Conservation (phyloP, 1,140 invertebrate species). For the Procambarus virginalis region DNA sequence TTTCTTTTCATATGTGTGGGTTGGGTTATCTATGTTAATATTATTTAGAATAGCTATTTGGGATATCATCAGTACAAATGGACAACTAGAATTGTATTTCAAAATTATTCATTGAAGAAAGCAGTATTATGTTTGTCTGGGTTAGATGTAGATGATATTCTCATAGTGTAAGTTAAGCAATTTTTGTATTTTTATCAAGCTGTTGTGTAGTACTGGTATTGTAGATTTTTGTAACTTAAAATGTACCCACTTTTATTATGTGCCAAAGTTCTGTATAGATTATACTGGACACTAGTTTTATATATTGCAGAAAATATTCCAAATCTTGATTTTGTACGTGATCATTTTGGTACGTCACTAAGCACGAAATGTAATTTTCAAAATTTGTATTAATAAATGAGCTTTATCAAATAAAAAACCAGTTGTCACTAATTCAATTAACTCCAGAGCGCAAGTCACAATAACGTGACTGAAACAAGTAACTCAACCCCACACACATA, state of each 20-base stretch:
- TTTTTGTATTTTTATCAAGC: not conserved
- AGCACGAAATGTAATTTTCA: not conserved
- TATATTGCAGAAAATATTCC: slow-evolving; percentile 16
- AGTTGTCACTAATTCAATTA: not conserved
- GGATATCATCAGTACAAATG: not conserved
- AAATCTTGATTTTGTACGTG: slow-evolving; percentile 30
- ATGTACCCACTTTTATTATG: not conserved
- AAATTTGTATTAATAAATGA: not conserved
- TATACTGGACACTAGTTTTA: slow-evolving; percentile 12
- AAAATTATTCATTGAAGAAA: not conserved
- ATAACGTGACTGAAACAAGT: too few relatives aligned
- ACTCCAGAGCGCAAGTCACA: too few relatives aligned
- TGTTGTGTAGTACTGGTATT: not conserved
- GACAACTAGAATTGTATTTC: not conserved
- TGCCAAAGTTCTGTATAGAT: slow-evolving; percentile 33
- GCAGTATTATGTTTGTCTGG: not conserved
- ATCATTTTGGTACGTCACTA: not conserved
- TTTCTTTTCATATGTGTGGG: too few relatives aligned
- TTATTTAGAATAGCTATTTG: not conserved
- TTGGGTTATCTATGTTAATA: not conserved
- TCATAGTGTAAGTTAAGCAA: not conserved
- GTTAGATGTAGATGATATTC: not conserved
- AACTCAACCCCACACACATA: too few relatives aligned
- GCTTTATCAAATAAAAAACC: slow-evolving; percentile 5
- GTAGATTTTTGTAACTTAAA: not conserved